Evolutionary conservation across 2,113 vertebrate species (phyloP), one percentile per base, ranked within the genome.

Genomic region (Scomber colias): DNA sequence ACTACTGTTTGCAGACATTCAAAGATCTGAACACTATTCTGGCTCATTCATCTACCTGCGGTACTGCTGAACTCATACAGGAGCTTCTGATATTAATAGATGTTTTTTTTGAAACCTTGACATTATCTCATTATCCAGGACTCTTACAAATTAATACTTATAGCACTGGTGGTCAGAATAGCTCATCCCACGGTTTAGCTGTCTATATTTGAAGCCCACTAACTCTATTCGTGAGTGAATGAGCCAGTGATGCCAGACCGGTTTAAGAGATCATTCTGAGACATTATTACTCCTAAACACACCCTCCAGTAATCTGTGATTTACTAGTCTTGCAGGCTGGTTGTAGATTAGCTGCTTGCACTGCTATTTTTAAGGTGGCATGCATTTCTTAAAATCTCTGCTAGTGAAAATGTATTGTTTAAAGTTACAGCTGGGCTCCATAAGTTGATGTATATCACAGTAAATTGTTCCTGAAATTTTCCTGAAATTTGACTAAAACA

Each of bases 181-280:
- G 73, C 60, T 81, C 51, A 84, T 30, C 71, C 31, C 30, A 11
- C 1, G 11, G 53, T 81, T 87, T 57, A 78, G 69, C 79, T 54
- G 64, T 71, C 24, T 40, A 40, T 83, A 76, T 83, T 71, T 89
- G 75, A 85, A 77, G 44, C 27, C 3, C 1, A n/a, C 56, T 79
- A 66, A 83, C 49, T 66, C 50, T 54, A 69, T 21, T 45, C 1
- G 19, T 4, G n/a, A 67, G 72, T 70, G 55, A 84, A 65, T 1
- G 60, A 68, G 54, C 31, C 14, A 0, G 57, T 87, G 87, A 90
- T 55, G 44, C 27, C 61, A 75, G 70, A 16, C 51, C 44, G 60
- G 77, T 87, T 92, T 84, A 90, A 84, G 49, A 65, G 87, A 87
- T 90, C 71, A 55, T 31, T 82, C 73, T 87, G 77, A 86, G 82